These are phyloP conservation scores for Onchidella celtica DNA, from an alignment of 2,888 invertebrate species.

Conservation along the genomic window DNA sequence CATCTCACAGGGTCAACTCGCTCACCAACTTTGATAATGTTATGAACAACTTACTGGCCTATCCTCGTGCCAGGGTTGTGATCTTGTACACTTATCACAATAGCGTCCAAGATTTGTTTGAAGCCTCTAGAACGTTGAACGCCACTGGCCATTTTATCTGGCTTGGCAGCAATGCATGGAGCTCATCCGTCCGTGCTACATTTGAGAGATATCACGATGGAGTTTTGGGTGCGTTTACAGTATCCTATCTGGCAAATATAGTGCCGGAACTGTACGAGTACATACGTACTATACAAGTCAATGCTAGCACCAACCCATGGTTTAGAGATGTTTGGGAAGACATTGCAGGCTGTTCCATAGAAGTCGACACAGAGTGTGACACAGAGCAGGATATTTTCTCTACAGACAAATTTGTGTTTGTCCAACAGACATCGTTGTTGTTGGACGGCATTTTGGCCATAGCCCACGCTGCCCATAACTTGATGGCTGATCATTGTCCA, in stretches of 20 bases:
- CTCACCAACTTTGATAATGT: slow-evolving; percentile 46
- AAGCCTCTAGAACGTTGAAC: slow-evolving; percentile 48
- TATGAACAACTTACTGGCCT: slow-evolving; percentile 42
- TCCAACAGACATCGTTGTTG: not conserved
- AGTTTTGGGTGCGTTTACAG: not conserved
- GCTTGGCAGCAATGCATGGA: slow-evolving; percentile 68
- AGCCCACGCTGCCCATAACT: slow-evolving; percentile 37
- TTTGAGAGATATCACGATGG: not conserved
- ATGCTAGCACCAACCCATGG: slow-evolving; percentile 64
- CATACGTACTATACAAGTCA: slow-evolving; percentile 60
- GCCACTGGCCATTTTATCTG: slow-evolving; percentile 62
- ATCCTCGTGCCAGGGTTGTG: slow-evolving; percentile 59
- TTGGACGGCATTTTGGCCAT: slow-evolving; percentile 38
- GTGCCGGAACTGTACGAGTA: slow-evolving; percentile 58
- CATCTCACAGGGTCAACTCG: not conserved
- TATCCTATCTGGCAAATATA: not conserved
- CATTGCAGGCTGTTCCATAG: slow-evolving; percentile 60
- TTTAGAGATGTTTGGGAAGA: slow-evolving; percentile 68
- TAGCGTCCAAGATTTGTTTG: slow-evolving; percentile 56
- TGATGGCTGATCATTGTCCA: slow-evolving; percentile 14
- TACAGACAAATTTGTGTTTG: not conserved
- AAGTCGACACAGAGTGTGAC: slow-evolving; percentile 51
- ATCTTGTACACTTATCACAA: slow-evolving; percentile 63
- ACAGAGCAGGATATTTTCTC: not conserved
- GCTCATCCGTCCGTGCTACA: not conserved